Evolutionary conservation across 2,797 vertebrate species (phyloP).

Genomic region (Myotis findleyi): DNA sequence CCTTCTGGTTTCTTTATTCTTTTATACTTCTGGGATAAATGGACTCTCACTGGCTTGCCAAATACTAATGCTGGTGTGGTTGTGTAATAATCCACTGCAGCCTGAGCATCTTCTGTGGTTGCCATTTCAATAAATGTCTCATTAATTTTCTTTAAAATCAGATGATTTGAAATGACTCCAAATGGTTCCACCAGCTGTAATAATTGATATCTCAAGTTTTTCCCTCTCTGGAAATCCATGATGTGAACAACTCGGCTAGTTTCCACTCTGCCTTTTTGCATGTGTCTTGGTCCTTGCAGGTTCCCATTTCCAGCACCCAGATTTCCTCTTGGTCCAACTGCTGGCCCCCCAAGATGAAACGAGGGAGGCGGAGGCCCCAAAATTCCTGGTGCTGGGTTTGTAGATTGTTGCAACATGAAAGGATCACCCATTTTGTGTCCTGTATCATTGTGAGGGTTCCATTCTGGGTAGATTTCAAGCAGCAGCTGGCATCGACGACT

Average conservation of each 20-base stretch:
- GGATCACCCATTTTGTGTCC: no score
- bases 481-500: no score
- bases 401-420: no score
- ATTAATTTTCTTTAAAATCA: conserved; percentile 91
- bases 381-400: no score
- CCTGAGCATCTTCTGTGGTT: conserved; percentile 93
- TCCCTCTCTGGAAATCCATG: conserved; percentile 91
- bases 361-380: no score
- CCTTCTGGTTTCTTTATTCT: conserved; percentile 92
- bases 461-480: no score
- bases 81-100: conserved; percentile 95
- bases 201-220: conserved; percentile 89
- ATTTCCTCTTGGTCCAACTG: no score
- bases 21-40: conserved; percentile 95
- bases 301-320: conserved; percentile 89
- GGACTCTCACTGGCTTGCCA: conserved; percentile 93
- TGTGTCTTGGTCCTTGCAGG: conserved; percentile 89
- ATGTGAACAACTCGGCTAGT: conserved; percentile 90
- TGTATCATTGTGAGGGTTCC: no score
- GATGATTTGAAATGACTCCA: conserved; percentile 90
- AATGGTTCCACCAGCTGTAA: conserved; percentile 90
- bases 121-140: conserved; percentile 97
- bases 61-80: conserved; percentile 92
- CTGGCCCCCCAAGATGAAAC: no score
- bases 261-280: conserved; percentile 90